Evolutionary conservation across 2,113 vertebrate species (phyloP).

Genomic region (Spea multiplicata): DNA sequence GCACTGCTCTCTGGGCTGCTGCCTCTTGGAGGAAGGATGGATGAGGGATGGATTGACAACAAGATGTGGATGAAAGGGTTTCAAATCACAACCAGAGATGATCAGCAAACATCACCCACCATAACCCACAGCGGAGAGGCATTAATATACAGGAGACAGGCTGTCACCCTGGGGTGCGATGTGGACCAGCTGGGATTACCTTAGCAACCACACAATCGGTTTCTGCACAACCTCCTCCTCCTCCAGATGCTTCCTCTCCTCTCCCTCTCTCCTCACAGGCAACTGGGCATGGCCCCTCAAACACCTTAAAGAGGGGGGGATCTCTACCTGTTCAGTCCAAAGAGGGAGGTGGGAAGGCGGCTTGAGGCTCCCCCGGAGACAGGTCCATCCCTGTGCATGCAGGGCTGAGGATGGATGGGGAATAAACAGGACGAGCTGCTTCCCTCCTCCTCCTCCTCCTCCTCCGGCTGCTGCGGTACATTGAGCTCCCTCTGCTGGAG

Average conservation of each 20-base stretch:
- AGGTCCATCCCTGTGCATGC: slow-evolving; percentile 47
- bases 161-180: slow-evolving; percentile 20
- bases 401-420: slow-evolving; percentile 33
- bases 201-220: slow-evolving; percentile 64
- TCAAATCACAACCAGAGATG: no score
- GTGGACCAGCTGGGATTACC: slow-evolving; percentile 62
- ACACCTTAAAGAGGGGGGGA: slow-evolving; percentile 6
- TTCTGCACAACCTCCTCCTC: slow-evolving; percentile 27
- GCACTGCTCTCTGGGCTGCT: slow-evolving; percentile 5
- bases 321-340: slow-evolving; percentile 29
- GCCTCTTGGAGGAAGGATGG: not conserved
- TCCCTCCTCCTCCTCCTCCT: slow-evolving; percentile 24
- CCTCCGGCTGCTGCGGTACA: slow-evolving; percentile 51
- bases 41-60: not conserved
- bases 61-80: not conserved
- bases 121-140: not conserved
- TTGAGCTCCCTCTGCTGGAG: slow-evolving; percentile 48
- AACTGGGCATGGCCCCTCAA: slow-evolving; percentile 49
- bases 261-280: slow-evolving; percentile 52
- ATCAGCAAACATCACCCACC: not conserved
- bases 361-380: slow-evolving; percentile 47
- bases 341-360: slow-evolving; percentile 38
- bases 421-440: slow-evolving; percentile 46
- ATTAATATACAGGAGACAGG: not conserved
- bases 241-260: slow-evolving; percentile 45